These are phyloP conservation scores for Osmerus mordax DNA, from an alignment of 2,113 vertebrate genomes.

Conservation along the genomic window DNA sequence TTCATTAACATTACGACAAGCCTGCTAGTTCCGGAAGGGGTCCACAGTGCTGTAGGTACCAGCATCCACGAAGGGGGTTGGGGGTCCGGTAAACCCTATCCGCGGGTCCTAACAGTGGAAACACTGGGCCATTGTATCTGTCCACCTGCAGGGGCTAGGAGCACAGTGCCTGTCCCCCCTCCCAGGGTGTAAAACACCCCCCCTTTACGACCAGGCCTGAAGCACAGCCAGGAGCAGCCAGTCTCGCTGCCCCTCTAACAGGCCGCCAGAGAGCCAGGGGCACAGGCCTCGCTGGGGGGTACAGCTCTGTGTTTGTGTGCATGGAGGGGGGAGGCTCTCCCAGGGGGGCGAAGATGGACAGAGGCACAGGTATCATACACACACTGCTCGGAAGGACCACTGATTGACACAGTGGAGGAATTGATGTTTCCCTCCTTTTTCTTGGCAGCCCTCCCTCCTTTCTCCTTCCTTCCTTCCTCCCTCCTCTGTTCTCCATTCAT, in stretches of 20 bases:
- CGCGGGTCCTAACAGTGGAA: conserved; percentile 11
- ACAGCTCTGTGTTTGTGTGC: no score
- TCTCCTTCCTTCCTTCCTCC: no score
- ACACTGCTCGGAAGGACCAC: conserved; percentile 67
- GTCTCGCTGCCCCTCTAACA: conserved; percentile 67
- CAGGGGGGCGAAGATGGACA: not conserved
- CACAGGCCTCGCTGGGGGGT: conserved; percentile 16
- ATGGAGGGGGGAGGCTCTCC: no score
- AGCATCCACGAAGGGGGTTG: no score
- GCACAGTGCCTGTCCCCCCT: conserved; percentile 45
- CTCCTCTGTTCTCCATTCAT: conserved; percentile 59
- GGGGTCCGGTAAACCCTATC: no score
- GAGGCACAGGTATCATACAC: conserved; percentile 56
- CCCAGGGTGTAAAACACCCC: conserved; percentile 62
- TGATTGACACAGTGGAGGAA: conserved; percentile 58
- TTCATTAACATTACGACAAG: no score
- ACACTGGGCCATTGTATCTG: conserved; percentile 63
- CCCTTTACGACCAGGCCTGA: conserved; percentile 66
- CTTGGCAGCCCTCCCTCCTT: conserved; percentile 58
- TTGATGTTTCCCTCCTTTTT: conserved; percentile 51
- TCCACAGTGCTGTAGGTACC: no score
- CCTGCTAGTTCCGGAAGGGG: no score
- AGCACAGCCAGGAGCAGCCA: conserved; percentile 52
- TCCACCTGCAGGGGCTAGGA: conserved; percentile 39
- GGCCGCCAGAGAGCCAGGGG: conserved; percentile 63